Evolutionary conservation across 2,113 vertebrate species (phyloP).

Genomic region (Poeciliopsis retropinna): DNA sequence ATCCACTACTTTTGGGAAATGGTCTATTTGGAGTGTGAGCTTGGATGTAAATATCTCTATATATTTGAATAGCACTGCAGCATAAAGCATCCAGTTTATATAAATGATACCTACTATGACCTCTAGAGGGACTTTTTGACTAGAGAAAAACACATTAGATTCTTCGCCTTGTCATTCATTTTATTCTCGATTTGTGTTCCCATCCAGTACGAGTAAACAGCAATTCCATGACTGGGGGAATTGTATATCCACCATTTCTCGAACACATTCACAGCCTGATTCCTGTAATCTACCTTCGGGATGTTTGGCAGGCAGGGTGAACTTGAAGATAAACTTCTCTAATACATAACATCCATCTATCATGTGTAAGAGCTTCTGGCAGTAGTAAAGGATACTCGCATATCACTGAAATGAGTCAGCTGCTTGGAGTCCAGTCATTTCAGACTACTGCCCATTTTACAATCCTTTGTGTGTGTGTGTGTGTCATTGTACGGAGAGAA

Average conservation of each 20-base stretch:
- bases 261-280: slow-evolving; percentile 20
- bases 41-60: background rate
- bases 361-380: slow-evolving; percentile 31
- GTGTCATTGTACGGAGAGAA: background rate
- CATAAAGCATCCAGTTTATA: background rate
- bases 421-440: slow-evolving; percentile 29
- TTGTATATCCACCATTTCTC: slow-evolving; percentile 2
- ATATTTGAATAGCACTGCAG: background rate
- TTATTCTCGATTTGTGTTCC: slow-evolving; percentile 10
- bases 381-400: slow-evolving; percentile 22
- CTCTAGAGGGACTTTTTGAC: background rate
- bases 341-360: slow-evolving; percentile 65
- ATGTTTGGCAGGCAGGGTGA: slow-evolving; percentile 23
- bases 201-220: slow-evolving; percentile 5
- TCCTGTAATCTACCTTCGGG: slow-evolving; percentile 30
- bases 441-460: slow-evolving; percentile 28
- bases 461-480: slow-evolving; percentile 17
- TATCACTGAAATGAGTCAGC: slow-evolving; percentile 52
- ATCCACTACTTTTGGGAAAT: background rate
- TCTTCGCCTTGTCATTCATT: slow-evolving; percentile 22
- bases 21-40: background rate
- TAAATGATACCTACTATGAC: background rate
- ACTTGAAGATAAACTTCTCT: slow-evolving; percentile 47
- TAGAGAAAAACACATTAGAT: background rate
- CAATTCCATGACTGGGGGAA: slow-evolving; percentile 14